Conservation (phyloP, 2,797 vertebrate species). For the Dendrocincla tyrannina region DNA sequence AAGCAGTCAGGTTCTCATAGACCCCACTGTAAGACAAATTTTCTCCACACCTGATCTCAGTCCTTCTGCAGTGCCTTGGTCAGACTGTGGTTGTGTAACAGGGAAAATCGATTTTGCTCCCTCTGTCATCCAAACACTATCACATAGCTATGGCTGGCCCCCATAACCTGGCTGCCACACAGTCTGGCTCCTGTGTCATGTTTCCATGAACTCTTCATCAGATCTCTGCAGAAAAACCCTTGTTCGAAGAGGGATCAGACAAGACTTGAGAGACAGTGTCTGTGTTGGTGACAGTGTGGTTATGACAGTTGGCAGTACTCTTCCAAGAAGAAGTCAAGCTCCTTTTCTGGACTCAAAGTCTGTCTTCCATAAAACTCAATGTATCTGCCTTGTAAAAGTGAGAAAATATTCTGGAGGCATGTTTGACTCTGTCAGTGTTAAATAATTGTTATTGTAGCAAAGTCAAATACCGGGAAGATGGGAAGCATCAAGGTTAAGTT, state of each 20-base stretch:
- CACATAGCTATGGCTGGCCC: not conserved
- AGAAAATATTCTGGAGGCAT: not conserved
- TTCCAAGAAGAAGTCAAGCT: not conserved
- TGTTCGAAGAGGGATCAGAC: not conserved
- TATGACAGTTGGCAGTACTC: accelerated
- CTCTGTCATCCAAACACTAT: not conserved
- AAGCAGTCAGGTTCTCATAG: not conserved
- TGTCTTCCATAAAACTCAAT: not conserved
- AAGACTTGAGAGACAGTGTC: not conserved
- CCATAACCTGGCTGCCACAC: not conserved
- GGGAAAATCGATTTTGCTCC: not conserved
- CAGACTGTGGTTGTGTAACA: not conserved
- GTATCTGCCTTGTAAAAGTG: not conserved
- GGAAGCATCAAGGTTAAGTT: not conserved
- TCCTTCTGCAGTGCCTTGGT: not conserved
- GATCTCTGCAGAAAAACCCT: not conserved
- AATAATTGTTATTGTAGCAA: not conserved
- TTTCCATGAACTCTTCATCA: not conserved
- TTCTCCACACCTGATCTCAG: not conserved
- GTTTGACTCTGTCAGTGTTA: not conserved
- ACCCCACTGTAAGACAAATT: not conserved
- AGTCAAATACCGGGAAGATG: not conserved
- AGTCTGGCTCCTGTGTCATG: not conserved
- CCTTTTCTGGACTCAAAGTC: not conserved
- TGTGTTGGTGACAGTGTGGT: not conserved